Percentiles rank a stretch among this genome's conserved stretches.
Conservation (phyloP, 2,797 vertebrate species). For the Mormyrus hasselquistii region DNA sequence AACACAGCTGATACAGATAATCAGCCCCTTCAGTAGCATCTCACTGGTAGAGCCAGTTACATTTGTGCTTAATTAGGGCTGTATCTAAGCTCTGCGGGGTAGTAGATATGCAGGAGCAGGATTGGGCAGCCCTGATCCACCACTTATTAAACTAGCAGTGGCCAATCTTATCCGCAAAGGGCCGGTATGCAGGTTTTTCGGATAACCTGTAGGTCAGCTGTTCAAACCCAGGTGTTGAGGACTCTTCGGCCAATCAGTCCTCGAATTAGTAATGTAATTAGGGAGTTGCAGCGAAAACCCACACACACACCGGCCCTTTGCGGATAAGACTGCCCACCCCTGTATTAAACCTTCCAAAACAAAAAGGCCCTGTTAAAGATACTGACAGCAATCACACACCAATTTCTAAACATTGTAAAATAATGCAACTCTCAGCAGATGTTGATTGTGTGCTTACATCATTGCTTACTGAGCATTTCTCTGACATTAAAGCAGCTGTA, state of each 20-base stretch:
- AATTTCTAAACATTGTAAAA: neutral
- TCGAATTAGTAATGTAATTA: too few species aligned
- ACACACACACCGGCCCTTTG: too few species aligned
- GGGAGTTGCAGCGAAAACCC: too few species aligned
- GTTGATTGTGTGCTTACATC: neutral
- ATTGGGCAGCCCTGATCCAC: neutral
- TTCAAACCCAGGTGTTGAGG: too few species aligned
- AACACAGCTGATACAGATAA: neutral
- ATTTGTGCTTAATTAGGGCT: neutral
- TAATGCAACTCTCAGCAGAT: neutral
- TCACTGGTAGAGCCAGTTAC: neutral
- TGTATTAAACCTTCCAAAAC: neutral
- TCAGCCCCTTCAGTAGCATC: neutral
- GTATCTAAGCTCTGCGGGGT: neutral
- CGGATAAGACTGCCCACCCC: too few species aligned
- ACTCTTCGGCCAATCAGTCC: too few species aligned
- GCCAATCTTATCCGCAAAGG: too few species aligned
- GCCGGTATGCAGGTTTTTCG: too few species aligned
- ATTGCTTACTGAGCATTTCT: neutral
- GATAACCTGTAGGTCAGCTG: too few species aligned
- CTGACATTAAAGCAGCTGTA: neutral
- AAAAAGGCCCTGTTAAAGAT: neutral
- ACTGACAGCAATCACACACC: neutral
- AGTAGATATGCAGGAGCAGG: neutral
- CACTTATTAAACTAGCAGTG: neutral